Conservation (phyloP, 2,888 invertebrate genomes). For the Ditula angustiorana region DNA sequence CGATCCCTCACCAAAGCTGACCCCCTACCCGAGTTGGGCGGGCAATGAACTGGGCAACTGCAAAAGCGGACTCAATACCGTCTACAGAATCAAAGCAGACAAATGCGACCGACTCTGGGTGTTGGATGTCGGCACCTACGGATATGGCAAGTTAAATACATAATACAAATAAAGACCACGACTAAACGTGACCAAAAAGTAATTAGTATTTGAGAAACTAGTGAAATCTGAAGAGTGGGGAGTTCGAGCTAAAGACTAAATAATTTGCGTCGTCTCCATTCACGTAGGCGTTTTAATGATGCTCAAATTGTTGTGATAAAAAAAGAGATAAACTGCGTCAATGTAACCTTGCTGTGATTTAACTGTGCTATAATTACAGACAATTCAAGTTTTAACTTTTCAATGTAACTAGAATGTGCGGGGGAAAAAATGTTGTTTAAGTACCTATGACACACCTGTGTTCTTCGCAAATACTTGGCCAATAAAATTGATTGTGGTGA, state of each 20-base stretch:
- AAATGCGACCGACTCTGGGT: conserved; percentile 93
- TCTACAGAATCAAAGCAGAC: conserved; percentile 92
- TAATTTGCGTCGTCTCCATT: neutral
- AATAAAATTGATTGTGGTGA: too few relatives aligned
- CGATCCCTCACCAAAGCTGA: conserved; percentile 90
- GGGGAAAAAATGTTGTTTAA: conserved; percentile 2
- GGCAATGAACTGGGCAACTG: conserved; percentile 92
- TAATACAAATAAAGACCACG: neutral
- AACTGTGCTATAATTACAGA: conserved; percentile 15
- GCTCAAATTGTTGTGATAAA: neutral
- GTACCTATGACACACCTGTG: neutral
- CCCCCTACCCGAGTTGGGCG: conserved; percentile 91
- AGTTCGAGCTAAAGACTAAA: too few relatives aligned
- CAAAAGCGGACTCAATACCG: conserved; percentile 90
- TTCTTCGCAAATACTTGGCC: neutral
- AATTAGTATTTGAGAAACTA: neutral
- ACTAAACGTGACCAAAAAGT: neutral
- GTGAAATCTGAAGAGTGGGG: too few relatives aligned
- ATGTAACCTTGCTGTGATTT: neutral
- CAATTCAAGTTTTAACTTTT: conserved; percentile 13
- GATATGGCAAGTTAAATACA: conserved; percentile 87
- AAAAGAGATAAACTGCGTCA: neutral
- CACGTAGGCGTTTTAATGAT: neutral
- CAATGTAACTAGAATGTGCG: neutral
- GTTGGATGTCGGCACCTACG: conserved; percentile 92